A percentile compares a stretch with the other conserved stretches of the same genome.
Evolutionary conservation across 2,113 vertebrate genomes (phyloP).

Genomic region (Mixornis gularis): DNA sequence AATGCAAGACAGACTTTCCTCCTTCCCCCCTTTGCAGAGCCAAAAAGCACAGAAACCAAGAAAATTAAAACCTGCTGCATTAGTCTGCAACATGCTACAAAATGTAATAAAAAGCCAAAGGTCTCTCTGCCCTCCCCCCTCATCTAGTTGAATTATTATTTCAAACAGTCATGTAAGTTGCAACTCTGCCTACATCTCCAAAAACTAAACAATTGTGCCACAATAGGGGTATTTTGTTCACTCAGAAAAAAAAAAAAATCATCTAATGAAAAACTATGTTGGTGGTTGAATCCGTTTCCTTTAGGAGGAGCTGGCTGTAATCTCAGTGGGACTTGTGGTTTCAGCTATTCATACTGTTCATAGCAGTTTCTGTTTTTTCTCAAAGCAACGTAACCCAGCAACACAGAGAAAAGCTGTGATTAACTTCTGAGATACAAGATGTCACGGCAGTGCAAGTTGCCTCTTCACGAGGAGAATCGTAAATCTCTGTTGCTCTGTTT

Average conservation of each 20-base stretch:
- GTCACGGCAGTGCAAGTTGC: not conserved
- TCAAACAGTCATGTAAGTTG: conserved; percentile 32
- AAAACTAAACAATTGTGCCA: conserved; percentile 48
- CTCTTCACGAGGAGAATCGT: not conserved
- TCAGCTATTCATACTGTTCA: conserved; percentile 62
- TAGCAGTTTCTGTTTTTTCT: conserved; percentile 64
- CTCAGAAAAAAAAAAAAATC: conserved; percentile 17
- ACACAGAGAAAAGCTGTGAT: conserved; percentile 60
- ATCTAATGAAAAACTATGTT: conserved; percentile 67
- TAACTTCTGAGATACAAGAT: conserved; percentile 50
- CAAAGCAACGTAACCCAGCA: conserved; percentile 65
- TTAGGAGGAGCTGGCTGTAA: conserved; percentile 62
- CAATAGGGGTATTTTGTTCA: conserved; percentile 58
- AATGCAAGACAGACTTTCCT: conserved; percentile 49
- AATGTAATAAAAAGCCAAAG: conserved; percentile 26
- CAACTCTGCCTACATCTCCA: conserved; percentile 44
- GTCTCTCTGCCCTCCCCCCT: not conserved
- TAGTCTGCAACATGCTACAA: conserved; percentile 30
- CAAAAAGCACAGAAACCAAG: conserved; percentile 21
- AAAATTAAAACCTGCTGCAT: conserved; percentile 63
- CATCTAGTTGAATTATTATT: conserved; percentile 3
- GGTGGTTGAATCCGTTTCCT: conserved; percentile 53
- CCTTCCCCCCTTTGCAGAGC: not conserved
- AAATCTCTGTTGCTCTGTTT: conserved; percentile 17
- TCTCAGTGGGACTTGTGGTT: conserved; percentile 63